Evolutionary conservation across 2,888 invertebrate species (phyloP), one percentile per base, ranked within the genome.

Genomic region (Nemapogon koenigi): DNA sequence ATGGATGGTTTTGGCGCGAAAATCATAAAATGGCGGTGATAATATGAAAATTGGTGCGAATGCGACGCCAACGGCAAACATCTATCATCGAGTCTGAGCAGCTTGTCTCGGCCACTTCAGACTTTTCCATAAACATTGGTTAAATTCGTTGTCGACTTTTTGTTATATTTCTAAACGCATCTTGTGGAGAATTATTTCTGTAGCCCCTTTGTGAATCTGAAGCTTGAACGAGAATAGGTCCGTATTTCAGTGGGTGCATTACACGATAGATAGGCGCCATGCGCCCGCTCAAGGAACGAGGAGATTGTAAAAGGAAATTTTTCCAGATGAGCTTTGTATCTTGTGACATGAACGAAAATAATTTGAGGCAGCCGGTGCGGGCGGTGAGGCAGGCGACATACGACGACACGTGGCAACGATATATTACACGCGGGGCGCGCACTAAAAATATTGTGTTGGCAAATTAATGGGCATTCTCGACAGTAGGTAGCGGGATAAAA

Each of bases 361-460:
- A 75, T 78, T 75, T 75, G 73, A 76, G 73, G 75, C 76, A 73
- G 76, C 71, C 75, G 76, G 58, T 69, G 66, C 64, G 62, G 59
- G 17, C 16, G n/a, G n/a, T n/a, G n/a, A n/a, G n/a, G n/a, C n/a
- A n/a, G n/a, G 67, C 75, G 75, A 78, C 78, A 75, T 72, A 73
- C 72, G 78, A 73, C 63, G 72, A 75, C 78, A 78, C 78, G 78
- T 78, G 78, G 71, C 61, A 59, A 61, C 76, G 76, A 78, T 78
- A 78, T 78, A 78, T 78, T 78, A 78, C 76, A 72, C 70, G 68
- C 76, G 67, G 67, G 71, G 68, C 69, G 75, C 63, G 68, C 62
- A 78, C 78, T 78, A 78, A 78, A 78, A 78, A 78, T 78, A 78
- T 78, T 78, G 76, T 76, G 78, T 76, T 78, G 78, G 78, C 78